These are phyloP conservation scores for Ectemnius continuus DNA, from an alignment of 2,888 invertebrate species.

Conservation along the genomic window DNA sequence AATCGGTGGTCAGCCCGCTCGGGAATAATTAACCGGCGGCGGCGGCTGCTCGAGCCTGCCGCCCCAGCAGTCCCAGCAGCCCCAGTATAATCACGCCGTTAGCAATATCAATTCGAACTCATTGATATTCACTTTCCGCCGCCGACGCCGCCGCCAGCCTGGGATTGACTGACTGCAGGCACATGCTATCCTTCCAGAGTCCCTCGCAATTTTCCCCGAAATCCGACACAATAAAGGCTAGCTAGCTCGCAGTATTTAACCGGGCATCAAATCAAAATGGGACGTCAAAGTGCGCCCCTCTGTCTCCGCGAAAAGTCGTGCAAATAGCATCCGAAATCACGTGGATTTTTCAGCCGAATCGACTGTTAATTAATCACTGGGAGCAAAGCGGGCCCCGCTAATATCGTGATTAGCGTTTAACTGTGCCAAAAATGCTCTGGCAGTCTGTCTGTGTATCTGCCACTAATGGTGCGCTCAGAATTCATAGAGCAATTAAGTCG, in stretches of 20 bases:
- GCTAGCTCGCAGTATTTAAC: too few relatives aligned
- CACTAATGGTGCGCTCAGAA: background rate
- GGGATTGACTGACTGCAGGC: too few relatives aligned
- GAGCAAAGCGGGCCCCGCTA: too few relatives aligned
- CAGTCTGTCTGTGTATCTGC: background rate
- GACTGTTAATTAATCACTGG: background rate
- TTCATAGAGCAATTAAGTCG: constrained; percentile 1
- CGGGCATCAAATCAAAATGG: too few relatives aligned
- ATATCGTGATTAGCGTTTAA: too few relatives aligned
- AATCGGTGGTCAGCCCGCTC: background rate
- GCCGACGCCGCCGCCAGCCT: background rate
- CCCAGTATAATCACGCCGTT: background rate
- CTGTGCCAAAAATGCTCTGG: too few relatives aligned
- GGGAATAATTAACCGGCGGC: background rate
- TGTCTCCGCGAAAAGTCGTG: too few relatives aligned
- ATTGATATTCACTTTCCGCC: constrained; percentile 13
- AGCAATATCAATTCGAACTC: constrained; percentile 3
- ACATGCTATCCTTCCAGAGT: too few relatives aligned
- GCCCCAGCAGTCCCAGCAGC: constrained; percentile 1
- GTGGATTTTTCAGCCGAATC: background rate
- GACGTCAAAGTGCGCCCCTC: too few relatives aligned
- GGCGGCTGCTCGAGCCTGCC: background rate
- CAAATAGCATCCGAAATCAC: too few relatives aligned
- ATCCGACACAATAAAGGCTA: too few relatives aligned
- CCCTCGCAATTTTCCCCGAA: too few relatives aligned